phyloP scores from a whole-genome alignment of 2,797 vertebrate species.

The Crenuchus spilurus region DNA sequence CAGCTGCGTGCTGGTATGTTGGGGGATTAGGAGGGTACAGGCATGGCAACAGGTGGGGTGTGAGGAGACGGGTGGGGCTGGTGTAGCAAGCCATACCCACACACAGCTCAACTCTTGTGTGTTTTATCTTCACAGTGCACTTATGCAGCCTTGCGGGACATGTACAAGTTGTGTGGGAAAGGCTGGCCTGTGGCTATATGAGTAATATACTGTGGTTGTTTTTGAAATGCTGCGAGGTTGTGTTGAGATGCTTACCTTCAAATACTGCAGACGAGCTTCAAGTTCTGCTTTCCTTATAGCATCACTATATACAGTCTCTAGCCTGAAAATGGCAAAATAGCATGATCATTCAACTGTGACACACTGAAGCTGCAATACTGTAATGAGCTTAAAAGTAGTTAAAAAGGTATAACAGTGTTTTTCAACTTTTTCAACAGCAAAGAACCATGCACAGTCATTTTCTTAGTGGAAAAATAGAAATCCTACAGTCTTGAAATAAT shows the following conservation, averaged over 20 bases:
- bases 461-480: no score
- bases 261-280: constrained; percentile 91
- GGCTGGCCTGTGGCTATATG: neutral
- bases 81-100: neutral
- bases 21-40: constrained; percentile 31
- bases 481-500: no score
- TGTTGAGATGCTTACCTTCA: constrained; percentile 80
- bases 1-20: constrained; percentile 43
- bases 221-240: neutral
- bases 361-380: no score
- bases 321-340: constrained; percentile 68
- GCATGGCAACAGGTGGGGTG: constrained; percentile 47
- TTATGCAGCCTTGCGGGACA: neutral
- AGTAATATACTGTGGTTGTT: neutral
- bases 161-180: neutral
- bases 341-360: neutral
- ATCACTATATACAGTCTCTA: constrained; percentile 90
- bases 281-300: constrained; percentile 90
- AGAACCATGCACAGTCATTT: no score
- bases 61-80: constrained; percentile 36
- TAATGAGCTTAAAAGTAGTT: no score
- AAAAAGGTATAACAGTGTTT: no score
- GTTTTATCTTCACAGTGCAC: neutral
- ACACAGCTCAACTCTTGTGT: neutral
- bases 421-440: no score